Evolutionary conservation across 2,888 invertebrate species (phyloP).

Genomic region (Omphaloscelis lunosa): DNA sequence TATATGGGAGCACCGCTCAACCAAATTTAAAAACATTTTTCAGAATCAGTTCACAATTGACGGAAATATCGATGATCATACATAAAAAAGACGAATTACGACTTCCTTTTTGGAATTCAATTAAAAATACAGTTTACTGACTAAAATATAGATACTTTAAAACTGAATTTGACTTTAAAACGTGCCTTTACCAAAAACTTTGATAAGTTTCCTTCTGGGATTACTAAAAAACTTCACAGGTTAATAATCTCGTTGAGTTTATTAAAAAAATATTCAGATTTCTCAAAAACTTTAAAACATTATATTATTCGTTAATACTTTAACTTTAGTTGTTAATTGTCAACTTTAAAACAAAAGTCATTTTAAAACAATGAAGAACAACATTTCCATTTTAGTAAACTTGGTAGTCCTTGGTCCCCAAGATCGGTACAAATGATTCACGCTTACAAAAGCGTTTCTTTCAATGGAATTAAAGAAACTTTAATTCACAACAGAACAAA

Average conservation of each 20-base stretch:
- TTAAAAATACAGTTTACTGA: neutral
- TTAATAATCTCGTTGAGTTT: conserved; percentile 5
- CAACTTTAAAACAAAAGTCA: conserved; percentile 5
- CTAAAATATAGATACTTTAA: neutral
- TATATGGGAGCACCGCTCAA: no score
- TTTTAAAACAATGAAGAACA: conserved; percentile 6
- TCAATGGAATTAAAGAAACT: conserved; percentile 26
- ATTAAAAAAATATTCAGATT: conserved; percentile 8
- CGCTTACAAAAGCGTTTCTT: conserved; percentile 9
- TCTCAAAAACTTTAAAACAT: conserved; percentile 14
- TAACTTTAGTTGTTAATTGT: neutral
- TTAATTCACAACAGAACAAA: conserved; percentile 8
- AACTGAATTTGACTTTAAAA: neutral
- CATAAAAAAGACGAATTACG: no score
- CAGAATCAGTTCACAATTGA: no score
- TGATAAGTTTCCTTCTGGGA: neutral
- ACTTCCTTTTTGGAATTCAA: no score
- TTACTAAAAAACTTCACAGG: neutral
- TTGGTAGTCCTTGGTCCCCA: conserved; percentile 6
- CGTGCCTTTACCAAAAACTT: neutral
- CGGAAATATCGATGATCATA: no score
- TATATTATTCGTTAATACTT: neutral
- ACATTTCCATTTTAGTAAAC: conserved; percentile 13
- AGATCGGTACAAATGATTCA: conserved; percentile 39
- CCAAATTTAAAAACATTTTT: no score